Evolutionary conservation across 53 echinoderm and acorn worm species (phyloP).

Genomic region (Holothuria leucospilota): DNA sequence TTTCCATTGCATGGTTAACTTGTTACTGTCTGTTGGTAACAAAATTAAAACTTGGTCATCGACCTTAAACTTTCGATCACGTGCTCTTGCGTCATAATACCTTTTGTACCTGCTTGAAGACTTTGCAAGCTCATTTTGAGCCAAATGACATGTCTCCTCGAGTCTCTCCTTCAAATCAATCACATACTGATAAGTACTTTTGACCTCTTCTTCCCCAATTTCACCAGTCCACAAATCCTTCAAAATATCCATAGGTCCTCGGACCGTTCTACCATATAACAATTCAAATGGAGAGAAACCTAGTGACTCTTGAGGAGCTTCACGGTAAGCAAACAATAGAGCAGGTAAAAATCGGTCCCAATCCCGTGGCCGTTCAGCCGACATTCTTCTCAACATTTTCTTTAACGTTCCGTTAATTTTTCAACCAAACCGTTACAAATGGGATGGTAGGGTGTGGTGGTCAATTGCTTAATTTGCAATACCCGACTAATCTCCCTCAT

Average conservation of each 20-base stretch:
- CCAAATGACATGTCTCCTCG: slow-evolving; percentile 53
- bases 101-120: slow-evolving; percentile 36
- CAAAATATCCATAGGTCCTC: slow-evolving; percentile 41
- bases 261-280: too few relatives aligned
- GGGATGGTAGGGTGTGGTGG: too few relatives aligned
- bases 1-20: slow-evolving; percentile 63
- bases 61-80: too few relatives aligned
- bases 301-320: too few relatives aligned
- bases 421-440: too few relatives aligned
- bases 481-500: slow-evolving; percentile 46
- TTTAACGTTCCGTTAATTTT: too few relatives aligned
- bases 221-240: too few relatives aligned
- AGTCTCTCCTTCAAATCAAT: too few relatives aligned
- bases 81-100: slow-evolving; percentile 38
- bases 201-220: too few relatives aligned
- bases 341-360: slow-evolving; percentile 15
- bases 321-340: slow-evolving; percentile 10
- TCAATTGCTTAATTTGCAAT: slow-evolving; percentile 51
- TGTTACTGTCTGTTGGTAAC: too few relatives aligned
- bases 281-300: slow-evolving; percentile 52
- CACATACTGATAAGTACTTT: too few relatives aligned
- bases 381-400: slow-evolving; percentile 35
- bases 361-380: slow-evolving; percentile 16
- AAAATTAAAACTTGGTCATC: too few relatives aligned
- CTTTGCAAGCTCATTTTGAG: slow-evolving; percentile 40